Evolutionary conservation across 1,140 invertebrate species (phyloP).

Genomic region (Euborellia annulipes): DNA sequence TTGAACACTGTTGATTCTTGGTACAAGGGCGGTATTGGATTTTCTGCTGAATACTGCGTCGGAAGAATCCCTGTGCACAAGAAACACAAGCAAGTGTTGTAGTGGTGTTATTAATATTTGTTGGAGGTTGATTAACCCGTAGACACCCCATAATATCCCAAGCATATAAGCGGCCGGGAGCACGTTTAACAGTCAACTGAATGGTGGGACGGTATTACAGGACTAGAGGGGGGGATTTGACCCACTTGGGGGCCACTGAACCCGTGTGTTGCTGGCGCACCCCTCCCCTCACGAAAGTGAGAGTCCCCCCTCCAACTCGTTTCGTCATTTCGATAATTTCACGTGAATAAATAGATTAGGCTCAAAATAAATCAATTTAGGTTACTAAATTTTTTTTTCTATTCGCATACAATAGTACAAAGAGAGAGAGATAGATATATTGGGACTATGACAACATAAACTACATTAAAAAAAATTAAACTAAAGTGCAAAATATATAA

Average conservation of each 20-base stretch:
- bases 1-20: conserved; percentile 95
- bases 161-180: not conserved
- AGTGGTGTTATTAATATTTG: not conserved
- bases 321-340: not conserved
- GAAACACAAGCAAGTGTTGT: not conserved
- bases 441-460: no score
- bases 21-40: conserved; percentile 91
- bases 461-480: no score
- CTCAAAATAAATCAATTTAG: not conserved
- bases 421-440: no score
- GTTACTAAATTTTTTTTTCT: no score
- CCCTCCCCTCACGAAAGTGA: conserved; percentile 3
- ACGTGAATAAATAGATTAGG: not conserved
- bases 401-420: no score
- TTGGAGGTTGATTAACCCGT: no score
- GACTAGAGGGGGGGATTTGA: conserved; percentile 2
- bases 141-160: not conserved
- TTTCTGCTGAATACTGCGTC: conserved; percentile 89
- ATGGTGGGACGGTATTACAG: not conserved
- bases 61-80: conserved; percentile 39
- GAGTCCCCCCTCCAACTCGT: not conserved
- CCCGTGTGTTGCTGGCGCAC: not conserved
- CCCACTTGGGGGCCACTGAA: conserved; percentile 8
- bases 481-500: no score
- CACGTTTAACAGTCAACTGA: not conserved